Base-by-base conservation (phyloP, 1,140 invertebrate genomes). In the Phenacoccus solenopsis region DNA sequence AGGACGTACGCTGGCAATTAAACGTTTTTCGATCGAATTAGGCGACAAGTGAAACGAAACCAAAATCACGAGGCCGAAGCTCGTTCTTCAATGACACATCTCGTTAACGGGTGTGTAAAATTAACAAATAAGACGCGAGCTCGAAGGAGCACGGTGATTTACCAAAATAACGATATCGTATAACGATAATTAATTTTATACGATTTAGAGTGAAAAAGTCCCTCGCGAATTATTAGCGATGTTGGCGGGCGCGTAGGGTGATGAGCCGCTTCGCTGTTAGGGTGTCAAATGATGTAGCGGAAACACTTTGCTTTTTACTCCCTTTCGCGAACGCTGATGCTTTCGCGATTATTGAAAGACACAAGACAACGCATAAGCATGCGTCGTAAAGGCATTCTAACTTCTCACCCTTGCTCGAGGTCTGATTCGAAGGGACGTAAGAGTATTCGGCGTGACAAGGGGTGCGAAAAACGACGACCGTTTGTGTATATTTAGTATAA, bases 231-330 rank as follows among this genome's bases (percentile, higher is more conserved):
- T 16, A 16, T 49, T 49, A 16, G 38, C 38, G 38, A 49, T 49
- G 12, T 49, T 49, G 5, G 38, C 13, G 16, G 13, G 12, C 3
- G 13, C 16, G 38, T 49, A n/a, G 38, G 38, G 38, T 49, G 38
- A 49, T 49, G 38, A 49, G 38, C 38, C 12, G n/a, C n/a, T n/a
- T n/a, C 38, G 16, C 16, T 16, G 5, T 7, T 16, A 49, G 38
- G 38, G 38, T 49, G 38, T 49, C 38, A 49, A 49, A 49, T 49
- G 38, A 49, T 49, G 38, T 49, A 49, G 38, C 38, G 38, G 38
- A 49, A 49, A 49, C 16, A n/a, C 38, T 9, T 49, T n/a, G 38
- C n/a, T n/a, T n/a, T 49, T 49, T n/a, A n/a, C 38, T 49, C 38
- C 38, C 38, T 49, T 16, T 2, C 16, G n/a, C n/a, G n/a, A n/a